Conservation (phyloP, 2,888 invertebrate species). For the Coleophora deauratella region DNA sequence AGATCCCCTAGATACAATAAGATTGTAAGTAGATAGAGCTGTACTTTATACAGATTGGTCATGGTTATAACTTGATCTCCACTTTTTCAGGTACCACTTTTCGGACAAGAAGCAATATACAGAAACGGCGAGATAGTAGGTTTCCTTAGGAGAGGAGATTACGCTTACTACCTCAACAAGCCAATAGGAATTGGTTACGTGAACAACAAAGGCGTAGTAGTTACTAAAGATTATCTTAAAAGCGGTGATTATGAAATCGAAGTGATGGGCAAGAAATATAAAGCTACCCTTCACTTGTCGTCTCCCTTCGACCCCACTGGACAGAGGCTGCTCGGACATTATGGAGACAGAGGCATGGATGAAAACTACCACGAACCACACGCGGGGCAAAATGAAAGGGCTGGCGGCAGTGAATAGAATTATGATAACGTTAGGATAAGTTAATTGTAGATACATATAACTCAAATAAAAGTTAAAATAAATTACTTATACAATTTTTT, state of each 20-base stretch:
- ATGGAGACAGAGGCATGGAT: slow-evolving; percentile 59
- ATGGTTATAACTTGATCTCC: neutral
- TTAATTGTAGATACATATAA: neutral
- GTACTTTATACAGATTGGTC: no score
- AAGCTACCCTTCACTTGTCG: slow-evolving; percentile 79
- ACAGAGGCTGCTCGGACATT: slow-evolving; percentile 81
- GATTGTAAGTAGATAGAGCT: no score
- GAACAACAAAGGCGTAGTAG: slow-evolving; percentile 68
- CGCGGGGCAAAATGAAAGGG: slow-evolving; percentile 60
- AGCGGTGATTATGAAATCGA: slow-evolving; percentile 86
- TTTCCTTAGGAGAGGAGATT: slow-evolving; percentile 87
- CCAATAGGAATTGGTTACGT: slow-evolving; percentile 76
- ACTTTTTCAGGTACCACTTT: slow-evolving; percentile 77
- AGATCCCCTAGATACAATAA: no score
- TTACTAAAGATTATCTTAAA: slow-evolving; percentile 79
- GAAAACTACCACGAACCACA: slow-evolving; percentile 61
- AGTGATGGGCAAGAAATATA: slow-evolving; percentile 82
- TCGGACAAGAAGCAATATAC: slow-evolving; percentile 90
- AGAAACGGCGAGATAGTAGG: slow-evolving; percentile 85
- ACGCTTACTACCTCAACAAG: slow-evolving; percentile 74
- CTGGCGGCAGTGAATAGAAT: slow-evolving; percentile 63
- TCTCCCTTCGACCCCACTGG: slow-evolving; percentile 90
- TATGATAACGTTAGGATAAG: neutral
- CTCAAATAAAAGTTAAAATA: no score
- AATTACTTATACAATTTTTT: no score